These are phyloP conservation scores for Alentia gelatinosa DNA, from an alignment of 2,888 invertebrate genomes.

Conservation along the genomic window DNA sequence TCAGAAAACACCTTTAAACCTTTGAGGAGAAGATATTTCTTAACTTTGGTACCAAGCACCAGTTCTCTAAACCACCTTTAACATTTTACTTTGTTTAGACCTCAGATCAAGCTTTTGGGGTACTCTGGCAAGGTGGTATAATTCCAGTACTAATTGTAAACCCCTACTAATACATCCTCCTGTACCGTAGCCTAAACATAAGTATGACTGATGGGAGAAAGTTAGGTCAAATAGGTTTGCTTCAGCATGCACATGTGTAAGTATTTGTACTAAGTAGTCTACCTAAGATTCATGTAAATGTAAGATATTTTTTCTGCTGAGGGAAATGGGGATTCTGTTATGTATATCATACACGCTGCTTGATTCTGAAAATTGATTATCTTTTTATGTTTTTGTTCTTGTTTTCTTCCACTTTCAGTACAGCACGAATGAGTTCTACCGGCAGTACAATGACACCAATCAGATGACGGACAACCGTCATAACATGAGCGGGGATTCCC, in stretches of 20 bases:
- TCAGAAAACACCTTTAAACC: no score
- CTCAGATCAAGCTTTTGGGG: no score
- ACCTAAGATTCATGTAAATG: not conserved
- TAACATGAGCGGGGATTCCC: conserved; percentile 41
- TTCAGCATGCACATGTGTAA: not conserved
- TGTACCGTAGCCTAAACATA: not conserved
- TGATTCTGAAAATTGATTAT: no score
- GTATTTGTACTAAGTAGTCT: not conserved
- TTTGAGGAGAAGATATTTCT: no score
- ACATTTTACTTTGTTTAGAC: no score
- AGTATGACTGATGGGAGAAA: not conserved
- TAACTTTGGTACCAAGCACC: no score
- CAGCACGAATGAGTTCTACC: conserved; percentile 65
- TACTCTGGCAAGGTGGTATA: not conserved
- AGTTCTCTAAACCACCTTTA: no score
- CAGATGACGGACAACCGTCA: conserved; percentile 36
- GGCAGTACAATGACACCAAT: conserved; percentile 63
- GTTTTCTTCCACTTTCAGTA: conserved; percentile 57
- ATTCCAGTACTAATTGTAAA: not conserved
- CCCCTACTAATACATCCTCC: not conserved
- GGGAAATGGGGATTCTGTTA: no score
- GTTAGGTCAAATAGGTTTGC: not conserved
- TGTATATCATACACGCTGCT: no score
- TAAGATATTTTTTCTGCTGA: no score
- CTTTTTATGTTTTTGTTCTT: no score